These are phyloP conservation scores for Trogon surrucura DNA, from an alignment of 2,113 vertebrate genomes.

Conservation along the genomic window DNA sequence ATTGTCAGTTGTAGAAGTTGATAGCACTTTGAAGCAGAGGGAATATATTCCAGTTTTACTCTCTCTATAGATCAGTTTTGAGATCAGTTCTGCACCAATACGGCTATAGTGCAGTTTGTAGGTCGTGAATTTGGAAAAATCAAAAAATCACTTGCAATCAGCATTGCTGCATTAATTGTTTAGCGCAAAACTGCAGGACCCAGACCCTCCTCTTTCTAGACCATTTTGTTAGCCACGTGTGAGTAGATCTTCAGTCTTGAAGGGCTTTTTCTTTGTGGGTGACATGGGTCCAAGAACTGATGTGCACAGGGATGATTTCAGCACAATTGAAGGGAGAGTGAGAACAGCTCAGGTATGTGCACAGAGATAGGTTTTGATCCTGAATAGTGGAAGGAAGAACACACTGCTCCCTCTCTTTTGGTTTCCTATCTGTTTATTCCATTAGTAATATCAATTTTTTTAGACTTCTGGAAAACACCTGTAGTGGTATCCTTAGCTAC, in stretches of 20 bases:
- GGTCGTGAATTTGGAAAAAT: neutral
- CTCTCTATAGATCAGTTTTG: neutral
- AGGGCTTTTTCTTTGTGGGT: neutral
- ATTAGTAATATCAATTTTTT: neutral
- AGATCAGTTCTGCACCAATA: neutral
- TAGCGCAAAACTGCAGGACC: neutral
- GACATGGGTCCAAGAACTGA: neutral
- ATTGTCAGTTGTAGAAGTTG: neutral
- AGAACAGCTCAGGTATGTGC: neutral
- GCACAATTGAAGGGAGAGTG: neutral
- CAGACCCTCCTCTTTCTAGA: neutral
- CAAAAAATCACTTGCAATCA: neutral
- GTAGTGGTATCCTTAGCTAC: neutral
- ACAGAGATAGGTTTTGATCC: neutral
- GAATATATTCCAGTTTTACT: neutral
- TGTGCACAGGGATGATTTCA: neutral
- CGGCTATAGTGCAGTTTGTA: neutral
- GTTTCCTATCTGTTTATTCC: neutral
- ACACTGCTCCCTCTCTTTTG: neutral
- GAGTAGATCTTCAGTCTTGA: neutral
- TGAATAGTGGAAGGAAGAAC: neutral
- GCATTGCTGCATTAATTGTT: neutral
- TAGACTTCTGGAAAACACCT: neutral
- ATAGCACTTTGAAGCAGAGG: neutral
- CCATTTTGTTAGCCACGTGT: neutral